Percentiles rank a stretch among this genome's conserved stretches.
phyloP scores from a whole-genome alignment of 2,113 vertebrate genomes.

The Myxocyprinus asiaticus region DNA sequence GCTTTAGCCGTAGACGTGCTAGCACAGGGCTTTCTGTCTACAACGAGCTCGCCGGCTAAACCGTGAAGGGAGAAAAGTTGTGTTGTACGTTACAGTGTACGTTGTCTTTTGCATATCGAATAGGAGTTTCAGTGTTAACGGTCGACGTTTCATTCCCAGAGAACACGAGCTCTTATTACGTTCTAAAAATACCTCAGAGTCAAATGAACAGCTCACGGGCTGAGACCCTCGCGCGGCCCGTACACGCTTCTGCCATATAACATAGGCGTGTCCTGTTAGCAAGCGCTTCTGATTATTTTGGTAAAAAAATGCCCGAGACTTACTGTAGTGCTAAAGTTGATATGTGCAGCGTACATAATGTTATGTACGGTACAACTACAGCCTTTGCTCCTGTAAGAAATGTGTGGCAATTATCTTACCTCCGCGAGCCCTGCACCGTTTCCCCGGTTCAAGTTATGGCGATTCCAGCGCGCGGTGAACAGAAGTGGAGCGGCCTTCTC shows the following conservation, averaged over 20 bases:
- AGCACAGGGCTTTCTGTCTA: slow-evolving; percentile 10
- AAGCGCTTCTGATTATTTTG: slow-evolving; percentile 39
- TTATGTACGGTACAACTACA: too few species aligned
- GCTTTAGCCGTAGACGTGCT: slow-evolving; percentile 36
- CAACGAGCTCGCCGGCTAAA: slow-evolving; percentile 15
- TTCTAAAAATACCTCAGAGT: slow-evolving; percentile 72
- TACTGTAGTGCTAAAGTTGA: not conserved
- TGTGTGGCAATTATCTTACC: slow-evolving; percentile 65
- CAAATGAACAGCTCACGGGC: slow-evolving; percentile 37
- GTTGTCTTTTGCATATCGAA: not conserved
- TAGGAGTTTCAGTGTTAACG: not conserved
- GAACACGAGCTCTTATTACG: slow-evolving; percentile 42
- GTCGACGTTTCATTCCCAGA: not conserved
- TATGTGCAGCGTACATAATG: not conserved
- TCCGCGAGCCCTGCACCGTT: slow-evolving; percentile 65
- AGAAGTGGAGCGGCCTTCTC: slow-evolving; percentile 54
- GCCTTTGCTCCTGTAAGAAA: too few species aligned
- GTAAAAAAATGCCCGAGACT: slow-evolving; percentile 8
- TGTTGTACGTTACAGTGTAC: not conserved
- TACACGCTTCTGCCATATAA: slow-evolving; percentile 49
- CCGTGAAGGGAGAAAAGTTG: not conserved
- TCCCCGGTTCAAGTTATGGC: slow-evolving; percentile 69
- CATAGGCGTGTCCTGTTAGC: slow-evolving; percentile 72
- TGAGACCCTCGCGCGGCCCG: slow-evolving; percentile 59
- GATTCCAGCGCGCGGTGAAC: slow-evolving; percentile 60